Evolutionary conservation across 2,113 vertebrate genomes (phyloP).

Genomic region (Solea solea): DNA sequence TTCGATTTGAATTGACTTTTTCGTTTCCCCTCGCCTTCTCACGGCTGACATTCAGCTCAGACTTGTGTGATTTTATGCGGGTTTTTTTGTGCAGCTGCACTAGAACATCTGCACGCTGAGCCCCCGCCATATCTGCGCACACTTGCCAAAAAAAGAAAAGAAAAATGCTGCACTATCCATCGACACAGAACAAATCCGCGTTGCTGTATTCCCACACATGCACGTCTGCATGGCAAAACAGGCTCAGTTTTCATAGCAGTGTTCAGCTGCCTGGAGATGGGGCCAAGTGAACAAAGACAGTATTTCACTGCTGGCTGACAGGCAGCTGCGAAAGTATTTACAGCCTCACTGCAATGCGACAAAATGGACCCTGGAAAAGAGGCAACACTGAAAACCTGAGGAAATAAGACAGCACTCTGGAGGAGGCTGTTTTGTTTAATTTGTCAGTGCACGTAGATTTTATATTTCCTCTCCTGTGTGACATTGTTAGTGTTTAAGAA

Average conservation of each 20-base stretch:
- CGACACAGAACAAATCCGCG: conserved; percentile 2
- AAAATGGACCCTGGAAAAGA: conserved; percentile 73
- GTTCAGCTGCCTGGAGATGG: conserved; percentile 70
- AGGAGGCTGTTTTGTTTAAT: not conserved
- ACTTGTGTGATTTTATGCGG: not conserved
- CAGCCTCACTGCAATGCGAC: conserved; percentile 97
- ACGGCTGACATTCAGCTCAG: not conserved
- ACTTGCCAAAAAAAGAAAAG: not conserved
- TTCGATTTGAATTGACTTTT: not conserved
- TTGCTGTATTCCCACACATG: conserved; percentile 31
- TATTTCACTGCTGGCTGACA: conserved; percentile 97
- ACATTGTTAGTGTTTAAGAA: not conserved
- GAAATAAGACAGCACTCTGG: conserved; percentile 4
- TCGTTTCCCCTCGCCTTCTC: not conserved
- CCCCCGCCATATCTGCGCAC: not conserved
- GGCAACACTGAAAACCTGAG: conserved; percentile 37
- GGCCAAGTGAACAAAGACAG: conserved; percentile 94
- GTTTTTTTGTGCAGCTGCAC: not conserved
- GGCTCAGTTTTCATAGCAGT: conserved; percentile 55
- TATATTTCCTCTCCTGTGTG: not conserved
- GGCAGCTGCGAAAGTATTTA: conserved; percentile 99
- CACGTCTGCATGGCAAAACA: conserved; percentile 27
- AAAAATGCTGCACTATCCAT: not conserved
- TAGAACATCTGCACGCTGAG: not conserved
- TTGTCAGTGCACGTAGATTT: not conserved